phyloP scores from a whole-genome alignment of 2,888 invertebrate genomes.

The Cheilosia soror region DNA sequence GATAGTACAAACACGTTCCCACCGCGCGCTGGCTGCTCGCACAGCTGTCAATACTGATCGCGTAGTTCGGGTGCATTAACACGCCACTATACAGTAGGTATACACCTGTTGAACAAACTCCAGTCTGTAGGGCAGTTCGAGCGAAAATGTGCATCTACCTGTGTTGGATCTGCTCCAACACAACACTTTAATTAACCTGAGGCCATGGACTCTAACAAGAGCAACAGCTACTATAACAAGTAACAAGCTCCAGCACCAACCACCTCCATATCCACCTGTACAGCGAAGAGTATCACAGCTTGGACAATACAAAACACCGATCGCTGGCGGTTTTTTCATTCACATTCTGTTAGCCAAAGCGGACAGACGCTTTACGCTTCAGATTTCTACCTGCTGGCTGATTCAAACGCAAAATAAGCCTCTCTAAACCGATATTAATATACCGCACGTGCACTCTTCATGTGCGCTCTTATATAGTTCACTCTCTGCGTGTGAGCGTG shows the following conservation, averaged over 20 bases:
- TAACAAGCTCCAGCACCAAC: slow-evolving; percentile 12
- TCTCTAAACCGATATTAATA: neutral
- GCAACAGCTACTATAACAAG: slow-evolving; percentile 5
- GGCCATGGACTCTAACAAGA: slow-evolving; percentile 52
- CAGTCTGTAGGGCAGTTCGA: slow-evolving; percentile 22
- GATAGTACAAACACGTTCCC: slow-evolving; percentile 33
- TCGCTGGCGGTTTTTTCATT: slow-evolving; percentile 56
- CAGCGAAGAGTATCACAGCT: slow-evolving; percentile 36
- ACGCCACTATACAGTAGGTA: neutral
- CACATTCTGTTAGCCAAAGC: slow-evolving; percentile 66
- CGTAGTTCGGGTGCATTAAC: slow-evolving; percentile 19
- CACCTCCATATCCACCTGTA: slow-evolving; percentile 16
- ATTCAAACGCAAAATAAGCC: slow-evolving; percentile 20
- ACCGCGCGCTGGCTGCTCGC: neutral
- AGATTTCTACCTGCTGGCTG: slow-evolving; percentile 29
- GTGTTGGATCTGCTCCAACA: slow-evolving; percentile 19
- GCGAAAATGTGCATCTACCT: slow-evolving; percentile 37
- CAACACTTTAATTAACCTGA: slow-evolving; percentile 35
- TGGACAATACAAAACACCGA: slow-evolving; percentile 34
- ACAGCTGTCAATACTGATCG: slow-evolving; percentile 24
- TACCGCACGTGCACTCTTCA: slow-evolving; percentile 40
- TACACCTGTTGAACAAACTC: slow-evolving; percentile 33
- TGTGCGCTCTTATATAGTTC: slow-evolving; percentile 46
- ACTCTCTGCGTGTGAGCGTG: too few relatives aligned
- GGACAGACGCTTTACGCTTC: slow-evolving; percentile 62